Evolutionary conservation across 2,797 vertebrate genomes (phyloP).

Genomic region (Crocidura indochinensis): DNA sequence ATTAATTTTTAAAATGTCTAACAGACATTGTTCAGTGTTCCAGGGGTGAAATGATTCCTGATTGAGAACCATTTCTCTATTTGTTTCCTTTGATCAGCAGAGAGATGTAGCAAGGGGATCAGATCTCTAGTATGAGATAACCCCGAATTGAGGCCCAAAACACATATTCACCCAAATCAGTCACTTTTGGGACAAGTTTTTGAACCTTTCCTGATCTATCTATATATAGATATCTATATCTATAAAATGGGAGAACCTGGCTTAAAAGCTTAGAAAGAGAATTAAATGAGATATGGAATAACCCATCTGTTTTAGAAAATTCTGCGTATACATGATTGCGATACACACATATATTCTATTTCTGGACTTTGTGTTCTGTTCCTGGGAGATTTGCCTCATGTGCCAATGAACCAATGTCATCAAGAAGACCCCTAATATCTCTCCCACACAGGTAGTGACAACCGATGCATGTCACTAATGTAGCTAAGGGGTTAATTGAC

Average conservation of each 20-base stretch:
- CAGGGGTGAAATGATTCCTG: neutral
- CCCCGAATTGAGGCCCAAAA: neutral
- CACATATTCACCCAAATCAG: no score
- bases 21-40: neutral
- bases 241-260: slow-evolving; percentile 32
- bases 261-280: slow-evolving; percentile 25
- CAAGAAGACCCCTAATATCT: neutral
- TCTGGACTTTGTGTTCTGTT: slow-evolving; percentile 9
- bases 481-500: slow-evolving; percentile 29
- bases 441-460: neutral
- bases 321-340: slow-evolving; percentile 2
- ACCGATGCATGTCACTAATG: neutral
- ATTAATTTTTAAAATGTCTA: slow-evolving; percentile 10
- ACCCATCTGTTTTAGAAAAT: slow-evolving; percentile 44
- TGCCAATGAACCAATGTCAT: neutral
- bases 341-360: neutral
- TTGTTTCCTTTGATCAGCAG: slow-evolving; percentile 36
- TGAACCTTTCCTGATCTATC: slow-evolving; percentile 17
- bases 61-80: slow-evolving; percentile 23
- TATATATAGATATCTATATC: neutral
- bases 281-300: slow-evolving; percentile 45
- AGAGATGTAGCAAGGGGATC: neutral
- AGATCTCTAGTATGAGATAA: neutral
- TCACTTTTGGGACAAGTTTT: slow-evolving; percentile 25
- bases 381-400: neutral